Evolutionary conservation across 1,140 invertebrate species (phyloP).

Genomic region (Hyles vespertilio): DNA sequence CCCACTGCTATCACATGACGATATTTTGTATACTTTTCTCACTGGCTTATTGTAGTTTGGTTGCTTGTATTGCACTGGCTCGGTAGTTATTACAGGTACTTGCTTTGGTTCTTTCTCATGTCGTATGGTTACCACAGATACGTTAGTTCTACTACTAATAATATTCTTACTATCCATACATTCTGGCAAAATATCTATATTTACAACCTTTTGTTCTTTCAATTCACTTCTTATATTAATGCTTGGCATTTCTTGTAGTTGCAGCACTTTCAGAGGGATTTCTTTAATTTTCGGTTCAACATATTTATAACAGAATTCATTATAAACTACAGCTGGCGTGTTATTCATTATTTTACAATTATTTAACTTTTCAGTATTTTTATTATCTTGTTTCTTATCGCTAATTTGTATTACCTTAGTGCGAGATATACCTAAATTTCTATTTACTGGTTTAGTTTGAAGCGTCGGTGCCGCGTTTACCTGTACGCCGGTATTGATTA

Average conservation of each 20-base stretch:
- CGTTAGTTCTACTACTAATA: slow-evolving; percentile 37
- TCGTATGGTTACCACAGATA: slow-evolving; percentile 48
- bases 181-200: slow-evolving; percentile 64
- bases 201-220: slow-evolving; percentile 66
- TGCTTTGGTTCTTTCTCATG: slow-evolving; percentile 30
- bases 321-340: slow-evolving; percentile 37
- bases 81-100: slow-evolving; percentile 4
- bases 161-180: slow-evolving; percentile 13
- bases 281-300: slow-evolving; percentile 32
- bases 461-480: slow-evolving; percentile 25
- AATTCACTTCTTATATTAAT: slow-evolving; percentile 70
- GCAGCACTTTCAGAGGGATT: slow-evolving; percentile 31
- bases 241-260: slow-evolving; percentile 65
- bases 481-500: slow-evolving; percentile 30
- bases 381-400: slow-evolving; percentile 24
- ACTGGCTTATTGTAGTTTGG: slow-evolving; percentile 14
- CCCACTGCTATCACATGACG: slow-evolving; percentile 51
- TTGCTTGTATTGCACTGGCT: not conserved
- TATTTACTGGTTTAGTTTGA: slow-evolving; percentile 32
- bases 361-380: slow-evolving; percentile 28
- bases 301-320: slow-evolving; percentile 50
- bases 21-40: slow-evolving; percentile 55
- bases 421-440: slow-evolving; percentile 42
- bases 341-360: slow-evolving; percentile 29
- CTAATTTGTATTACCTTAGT: slow-evolving; percentile 49